These are phyloP conservation scores for Tiphia femorata DNA, from an alignment of 2,888 invertebrate genomes.

Conservation along the genomic window DNA sequence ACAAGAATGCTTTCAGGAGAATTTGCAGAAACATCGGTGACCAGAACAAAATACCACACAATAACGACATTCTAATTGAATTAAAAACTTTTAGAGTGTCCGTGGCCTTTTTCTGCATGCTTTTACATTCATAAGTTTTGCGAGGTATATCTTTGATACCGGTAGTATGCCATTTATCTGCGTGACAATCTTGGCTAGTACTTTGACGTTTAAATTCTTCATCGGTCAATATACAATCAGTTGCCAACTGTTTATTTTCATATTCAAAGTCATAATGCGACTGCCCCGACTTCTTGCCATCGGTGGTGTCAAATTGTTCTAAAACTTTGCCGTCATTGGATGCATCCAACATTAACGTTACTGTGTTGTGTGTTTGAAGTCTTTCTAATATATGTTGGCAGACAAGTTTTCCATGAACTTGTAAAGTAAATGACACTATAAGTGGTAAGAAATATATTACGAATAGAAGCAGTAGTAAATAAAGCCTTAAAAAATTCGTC, in stretches of 20 bases:
- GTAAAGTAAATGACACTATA: slow-evolving; percentile 41
- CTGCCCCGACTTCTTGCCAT: background rate
- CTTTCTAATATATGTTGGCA: slow-evolving; percentile 21
- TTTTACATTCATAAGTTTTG: slow-evolving; percentile 13
- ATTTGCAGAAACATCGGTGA: slow-evolving; percentile 53
- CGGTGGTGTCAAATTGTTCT: background rate
- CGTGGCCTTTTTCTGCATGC: slow-evolving; percentile 24
- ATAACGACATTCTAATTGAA: slow-evolving; percentile 40
- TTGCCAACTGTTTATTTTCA: background rate
- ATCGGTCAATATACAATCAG: background rate
- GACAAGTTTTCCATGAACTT: slow-evolving; percentile 20
- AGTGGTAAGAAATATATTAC: slow-evolving; percentile 56
- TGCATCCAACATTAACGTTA: background rate
- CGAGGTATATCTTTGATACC: background rate
- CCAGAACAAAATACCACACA: slow-evolving; percentile 51
- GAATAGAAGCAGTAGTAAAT: slow-evolving; percentile 55
- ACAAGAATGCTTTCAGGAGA: slow-evolving; percentile 49
- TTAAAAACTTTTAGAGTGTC: slow-evolving; percentile 31
- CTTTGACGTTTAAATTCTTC: background rate
- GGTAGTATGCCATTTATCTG: background rate
- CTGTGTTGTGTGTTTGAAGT: slow-evolving; percentile 13
- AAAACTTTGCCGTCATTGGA: background rate
- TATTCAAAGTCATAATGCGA: background rate
- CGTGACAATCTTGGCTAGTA: background rate
- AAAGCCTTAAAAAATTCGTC: slow-evolving; percentile 50